phyloP scores from a whole-genome alignment of 1,140 invertebrate species.

The Andrena cerasifolii region DNA sequence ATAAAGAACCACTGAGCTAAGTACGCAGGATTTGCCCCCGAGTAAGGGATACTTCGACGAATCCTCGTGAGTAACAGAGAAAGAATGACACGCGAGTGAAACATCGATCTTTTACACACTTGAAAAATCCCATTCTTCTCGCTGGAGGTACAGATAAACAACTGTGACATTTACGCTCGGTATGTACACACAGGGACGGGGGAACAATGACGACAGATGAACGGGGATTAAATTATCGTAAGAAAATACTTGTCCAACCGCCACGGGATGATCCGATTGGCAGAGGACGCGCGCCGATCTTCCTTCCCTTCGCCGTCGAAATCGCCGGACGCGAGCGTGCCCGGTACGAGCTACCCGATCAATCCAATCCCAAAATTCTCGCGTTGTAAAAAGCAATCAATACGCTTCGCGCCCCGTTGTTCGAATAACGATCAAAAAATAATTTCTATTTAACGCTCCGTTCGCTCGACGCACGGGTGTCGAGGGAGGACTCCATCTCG shows the following conservation, averaged over 20 bases:
- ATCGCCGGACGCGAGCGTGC: neutral
- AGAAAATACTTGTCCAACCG: constrained; percentile 38
- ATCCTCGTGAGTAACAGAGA: constrained; percentile 17
- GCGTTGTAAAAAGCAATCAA: neutral
- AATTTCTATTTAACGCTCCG: neutral
- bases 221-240: neutral
- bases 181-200: constrained; percentile 36
- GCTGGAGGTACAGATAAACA: constrained; percentile 25
- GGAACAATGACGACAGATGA: constrained; percentile 5
- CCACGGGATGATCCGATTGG: constrained; percentile 6
- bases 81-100: constrained; percentile 25
- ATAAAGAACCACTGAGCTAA: too few relatives aligned
- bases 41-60: neutral
- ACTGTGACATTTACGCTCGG: constrained; percentile 38
- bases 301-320: neutral
- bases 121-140: constrained; percentile 5
- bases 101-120: constrained; percentile 34
- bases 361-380: too few relatives aligned
- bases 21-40: constrained; percentile 3
- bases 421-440: neutral
- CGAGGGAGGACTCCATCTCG: neutral
- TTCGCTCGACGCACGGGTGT: neutral
- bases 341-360: neutral
- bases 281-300: neutral
- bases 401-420: too few relatives aligned